A percentile compares a stretch with the other conserved stretches of the same genome.
Evolutionary conservation across 2,888 invertebrate genomes (phyloP).

Genomic region (Noctuana brunneofusca): DNA sequence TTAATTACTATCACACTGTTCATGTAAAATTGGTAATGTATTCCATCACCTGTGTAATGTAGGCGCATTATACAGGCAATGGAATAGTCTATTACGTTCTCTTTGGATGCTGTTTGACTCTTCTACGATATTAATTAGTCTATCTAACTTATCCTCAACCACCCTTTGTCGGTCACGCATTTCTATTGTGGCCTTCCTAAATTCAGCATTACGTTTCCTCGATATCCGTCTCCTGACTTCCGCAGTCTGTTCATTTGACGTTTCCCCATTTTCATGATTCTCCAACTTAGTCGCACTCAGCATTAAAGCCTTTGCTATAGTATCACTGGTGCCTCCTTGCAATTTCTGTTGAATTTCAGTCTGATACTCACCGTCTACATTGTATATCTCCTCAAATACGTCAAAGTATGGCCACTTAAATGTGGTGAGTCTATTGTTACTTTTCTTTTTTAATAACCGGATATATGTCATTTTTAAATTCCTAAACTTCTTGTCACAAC

Average conservation of each 20-base stretch:
- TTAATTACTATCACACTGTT: too few relatives aligned
- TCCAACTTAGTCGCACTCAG: slow-evolving; percentile 54
- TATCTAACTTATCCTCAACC: slow-evolving; percentile 76
- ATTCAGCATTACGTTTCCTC: slow-evolving; percentile 63
- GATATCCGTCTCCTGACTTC: slow-evolving; percentile 58
- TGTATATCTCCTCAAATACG: slow-evolving; percentile 70
- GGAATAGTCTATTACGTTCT: slow-evolving; percentile 70
- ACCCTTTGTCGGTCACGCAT: slow-evolving; percentile 69
- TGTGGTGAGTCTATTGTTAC: slow-evolving; percentile 54
- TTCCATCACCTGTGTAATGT: slow-evolving; percentile 53
- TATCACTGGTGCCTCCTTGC: slow-evolving; percentile 61
- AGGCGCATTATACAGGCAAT: too few relatives aligned
- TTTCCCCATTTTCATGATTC: slow-evolving; percentile 53
- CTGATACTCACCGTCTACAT: slow-evolving; percentile 67
- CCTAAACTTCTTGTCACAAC: slow-evolving; percentile 75
- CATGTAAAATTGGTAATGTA: too few relatives aligned
- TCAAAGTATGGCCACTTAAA: slow-evolving; percentile 77
- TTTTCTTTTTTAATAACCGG: slow-evolving; percentile 67
- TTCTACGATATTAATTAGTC: slow-evolving; percentile 71
- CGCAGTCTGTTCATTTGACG: slow-evolving; percentile 54
- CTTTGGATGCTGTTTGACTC: slow-evolving; percentile 75
- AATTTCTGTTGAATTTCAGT: slow-evolving; percentile 70
- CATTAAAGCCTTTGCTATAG: slow-evolving; percentile 63
- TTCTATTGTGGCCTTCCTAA: slow-evolving; percentile 68
- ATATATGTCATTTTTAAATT: slow-evolving; percentile 75